Base-by-base conservation (phyloP, 2,797 vertebrate species). In the Chaetodon trifasciatus region DNA sequence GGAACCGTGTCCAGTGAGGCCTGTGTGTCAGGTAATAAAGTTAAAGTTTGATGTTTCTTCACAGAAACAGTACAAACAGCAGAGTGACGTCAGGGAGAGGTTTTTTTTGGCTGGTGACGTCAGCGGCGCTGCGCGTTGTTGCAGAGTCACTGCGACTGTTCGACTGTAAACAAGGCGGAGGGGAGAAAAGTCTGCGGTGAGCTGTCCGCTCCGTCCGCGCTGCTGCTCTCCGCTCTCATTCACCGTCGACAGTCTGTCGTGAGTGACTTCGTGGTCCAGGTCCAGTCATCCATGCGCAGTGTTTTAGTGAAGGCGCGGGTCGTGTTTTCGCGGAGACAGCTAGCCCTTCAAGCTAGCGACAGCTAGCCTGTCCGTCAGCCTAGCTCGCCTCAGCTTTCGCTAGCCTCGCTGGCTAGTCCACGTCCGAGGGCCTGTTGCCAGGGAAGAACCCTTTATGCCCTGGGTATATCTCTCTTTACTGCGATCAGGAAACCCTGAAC, bases 91-190 rank as follows among this genome's bases (percentile, higher is more conserved):
- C 44, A 46, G 44, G 13, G 3, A 4, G 16, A 17, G 5, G 49
- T 19, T 52, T 52, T 52, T 19, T 7, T 10, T 21, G 44, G 62
- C 77, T 1, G 84, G 24, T 87, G 55, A 94, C 94, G 94, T 95
- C 90, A 91, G 16, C 35, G 2, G 58, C 40, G 53, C 72, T 62
- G 77, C 85, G 93, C 84, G 90, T 82, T 93, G 88, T 92, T 95
- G 95, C 95, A 92, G 93, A 95, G 95, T 95, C 94, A 95, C 93
- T 93, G 91, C 85, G 91, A 86, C 82, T 60, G 60, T 83, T 81
- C 11, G 89, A 88, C 90, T 94, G 95, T 95, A 95, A 96, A 95
- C 94, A 95, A 94, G 89, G 84, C 55, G 28, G 49, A 65, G 42
- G 74, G 50, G n/a, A 74, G 84, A 85, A 79, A 74, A 78, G 57